These are phyloP conservation scores for Marisa cornuarietis DNA, from an alignment of 1,140 invertebrate species.

Conservation along the genomic window DNA sequence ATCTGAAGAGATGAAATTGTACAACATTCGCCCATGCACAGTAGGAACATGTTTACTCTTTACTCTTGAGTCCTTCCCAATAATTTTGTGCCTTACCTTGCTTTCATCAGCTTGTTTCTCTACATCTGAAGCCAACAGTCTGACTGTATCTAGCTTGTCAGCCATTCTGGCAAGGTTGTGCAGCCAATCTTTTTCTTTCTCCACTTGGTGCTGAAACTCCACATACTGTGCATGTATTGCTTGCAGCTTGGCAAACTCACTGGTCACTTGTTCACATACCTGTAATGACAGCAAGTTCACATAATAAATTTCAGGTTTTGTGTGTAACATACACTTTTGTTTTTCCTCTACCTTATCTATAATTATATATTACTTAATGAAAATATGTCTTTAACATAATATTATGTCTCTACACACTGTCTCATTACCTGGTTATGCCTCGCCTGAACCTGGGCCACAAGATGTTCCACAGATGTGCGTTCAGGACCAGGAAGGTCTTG, in stretches of 20 bases:
- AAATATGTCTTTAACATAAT: too few relatives aligned
- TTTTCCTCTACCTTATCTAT: too few relatives aligned
- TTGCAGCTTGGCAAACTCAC: conserved; percentile 37
- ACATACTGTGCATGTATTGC: conserved; percentile 65
- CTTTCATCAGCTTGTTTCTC: conserved; percentile 82
- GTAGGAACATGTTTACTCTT: too few relatives aligned
- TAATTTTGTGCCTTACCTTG: conserved; percentile 64
- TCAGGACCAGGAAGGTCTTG: conserved; percentile 83
- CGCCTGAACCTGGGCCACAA: conserved; percentile 69
- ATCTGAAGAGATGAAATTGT: too few relatives aligned
- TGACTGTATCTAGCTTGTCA: conserved; percentile 71
- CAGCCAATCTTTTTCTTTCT: conserved; percentile 82
- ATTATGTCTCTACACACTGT: too few relatives aligned
- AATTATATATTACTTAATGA: too few relatives aligned
- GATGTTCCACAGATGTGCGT: conserved; percentile 76
- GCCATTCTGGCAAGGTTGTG: conserved; percentile 73
- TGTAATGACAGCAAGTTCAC: neutral
- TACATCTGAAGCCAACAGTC: conserved; percentile 73
- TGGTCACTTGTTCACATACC: conserved; percentile 44
- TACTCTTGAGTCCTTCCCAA: neutral
- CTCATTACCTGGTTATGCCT: conserved; percentile 58
- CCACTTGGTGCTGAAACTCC: conserved; percentile 80
- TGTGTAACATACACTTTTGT: too few relatives aligned
- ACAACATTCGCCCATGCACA: too few relatives aligned
- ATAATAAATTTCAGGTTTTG: too few relatives aligned